A percentile compares a stretch with the other conserved stretches of the same genome.
phyloP scores from a whole-genome alignment of 2,888 invertebrate species.

The Baccha elongata region DNA sequence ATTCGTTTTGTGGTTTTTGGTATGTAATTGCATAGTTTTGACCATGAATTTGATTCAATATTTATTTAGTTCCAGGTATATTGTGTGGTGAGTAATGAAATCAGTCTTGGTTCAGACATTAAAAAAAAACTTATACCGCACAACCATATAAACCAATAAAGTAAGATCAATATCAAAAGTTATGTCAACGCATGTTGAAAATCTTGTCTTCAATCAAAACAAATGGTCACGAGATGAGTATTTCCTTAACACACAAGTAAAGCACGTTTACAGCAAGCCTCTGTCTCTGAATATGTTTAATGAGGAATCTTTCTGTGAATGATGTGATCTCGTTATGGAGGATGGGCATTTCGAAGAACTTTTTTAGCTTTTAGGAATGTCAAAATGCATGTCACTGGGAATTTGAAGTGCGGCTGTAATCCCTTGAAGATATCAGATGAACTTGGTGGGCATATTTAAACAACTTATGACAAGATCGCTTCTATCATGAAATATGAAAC shows the following conservation, averaged over 20 bases:
- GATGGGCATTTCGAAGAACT: slow-evolving; percentile 47
- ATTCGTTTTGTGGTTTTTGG: slow-evolving; percentile 55
- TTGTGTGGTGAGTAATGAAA: slow-evolving; percentile 24
- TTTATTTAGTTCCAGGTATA: slow-evolving; percentile 26
- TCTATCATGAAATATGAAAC: too few species aligned
- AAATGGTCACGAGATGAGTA: slow-evolving; percentile 64
- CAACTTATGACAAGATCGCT: too few species aligned
- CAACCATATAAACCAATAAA: slow-evolving; percentile 40
- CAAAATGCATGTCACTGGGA: slow-evolving; percentile 8
- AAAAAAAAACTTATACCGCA: slow-evolving; percentile 18
- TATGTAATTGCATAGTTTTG: slow-evolving; percentile 61
- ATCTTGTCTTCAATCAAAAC: slow-evolving; percentile 35
- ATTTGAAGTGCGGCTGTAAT: neutral
- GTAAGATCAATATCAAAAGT: slow-evolving; percentile 65
- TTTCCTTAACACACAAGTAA: slow-evolving; percentile 45
- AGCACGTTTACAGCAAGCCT: slow-evolving; percentile 36
- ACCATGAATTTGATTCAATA: slow-evolving; percentile 68
- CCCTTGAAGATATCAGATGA: slow-evolving; percentile 34
- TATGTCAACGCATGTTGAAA: slow-evolving; percentile 61
- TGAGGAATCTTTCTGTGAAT: slow-evolving; percentile 12
- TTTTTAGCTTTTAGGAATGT: slow-evolving; percentile 1
- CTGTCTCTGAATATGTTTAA: neutral
- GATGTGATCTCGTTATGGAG: slow-evolving; percentile 34
- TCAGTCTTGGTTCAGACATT: slow-evolving; percentile 17
- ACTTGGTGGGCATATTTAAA: slow-evolving; percentile 14